Conservation (phyloP, 2,113 vertebrate genomes). For the Lutjanus erythropterus region DNA sequence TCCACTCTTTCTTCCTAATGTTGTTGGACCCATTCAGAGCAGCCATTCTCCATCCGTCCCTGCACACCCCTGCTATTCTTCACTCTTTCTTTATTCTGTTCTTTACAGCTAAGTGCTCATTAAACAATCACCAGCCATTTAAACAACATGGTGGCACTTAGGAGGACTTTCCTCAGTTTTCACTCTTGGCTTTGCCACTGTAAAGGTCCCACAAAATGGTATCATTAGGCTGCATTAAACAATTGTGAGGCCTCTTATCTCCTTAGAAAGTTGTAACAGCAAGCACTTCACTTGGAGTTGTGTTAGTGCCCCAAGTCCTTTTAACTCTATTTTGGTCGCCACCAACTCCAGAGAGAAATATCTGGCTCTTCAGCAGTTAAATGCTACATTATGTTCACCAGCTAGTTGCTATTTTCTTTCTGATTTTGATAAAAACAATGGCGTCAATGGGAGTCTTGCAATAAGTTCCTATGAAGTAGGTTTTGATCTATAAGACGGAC, state of each 20-base stretch:
- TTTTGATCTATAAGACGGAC: too few relatives aligned
- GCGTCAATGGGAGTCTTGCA: too few relatives aligned
- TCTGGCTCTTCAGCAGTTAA: not conserved
- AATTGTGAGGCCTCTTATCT: too few relatives aligned
- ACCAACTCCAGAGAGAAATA: too few relatives aligned
- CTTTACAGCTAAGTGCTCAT: constrained; percentile 12
- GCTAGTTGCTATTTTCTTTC: not conserved
- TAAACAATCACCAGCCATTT: constrained; percentile 15
- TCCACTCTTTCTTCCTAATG: constrained; percentile 4
- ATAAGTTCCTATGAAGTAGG: not conserved
- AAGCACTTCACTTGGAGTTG: too few relatives aligned
- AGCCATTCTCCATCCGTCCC: constrained; percentile 3
- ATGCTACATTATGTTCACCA: not conserved
- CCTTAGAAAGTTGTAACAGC: too few relatives aligned
- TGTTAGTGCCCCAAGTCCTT: too few relatives aligned
- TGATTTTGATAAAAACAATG: too few relatives aligned
- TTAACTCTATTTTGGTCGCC: too few relatives aligned
- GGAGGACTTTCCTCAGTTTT: not conserved
- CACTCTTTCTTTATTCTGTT: not conserved
- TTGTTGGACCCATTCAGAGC: not conserved
- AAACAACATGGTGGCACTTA: not conserved
- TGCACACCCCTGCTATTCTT: not conserved
- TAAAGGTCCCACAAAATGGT: too few relatives aligned
- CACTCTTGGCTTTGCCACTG: not conserved
- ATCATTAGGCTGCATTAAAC: too few relatives aligned